Conservation (phyloP, 2,888 invertebrate genomes). For the Cephus runcator region DNA sequence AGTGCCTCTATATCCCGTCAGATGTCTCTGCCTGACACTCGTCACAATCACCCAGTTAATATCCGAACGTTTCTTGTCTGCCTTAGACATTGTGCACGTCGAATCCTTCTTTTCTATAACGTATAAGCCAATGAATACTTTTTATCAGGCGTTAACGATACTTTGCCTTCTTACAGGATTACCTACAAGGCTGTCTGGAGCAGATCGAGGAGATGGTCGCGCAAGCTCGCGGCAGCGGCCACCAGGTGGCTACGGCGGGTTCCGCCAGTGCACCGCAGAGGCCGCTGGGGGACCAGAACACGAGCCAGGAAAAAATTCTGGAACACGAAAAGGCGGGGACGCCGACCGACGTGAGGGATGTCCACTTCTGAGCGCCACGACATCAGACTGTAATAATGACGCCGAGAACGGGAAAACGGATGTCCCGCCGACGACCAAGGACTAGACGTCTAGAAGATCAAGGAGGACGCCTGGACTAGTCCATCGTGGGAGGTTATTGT, state of each 20-base stretch:
- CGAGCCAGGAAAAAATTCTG: constrained; percentile 66
- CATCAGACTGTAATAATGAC: not conserved
- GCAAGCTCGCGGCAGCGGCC: constrained; percentile 58
- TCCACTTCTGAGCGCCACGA: constrained; percentile 73
- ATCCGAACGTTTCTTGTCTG: no score
- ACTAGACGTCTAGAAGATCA: not conserved
- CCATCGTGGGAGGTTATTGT: not conserved
- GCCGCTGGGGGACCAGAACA: constrained; percentile 58
- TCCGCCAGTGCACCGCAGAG: constrained; percentile 38
- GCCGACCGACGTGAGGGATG: constrained; percentile 87
- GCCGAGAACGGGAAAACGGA: not conserved
- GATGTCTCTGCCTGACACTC: not conserved
- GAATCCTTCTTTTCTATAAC: not conserved
- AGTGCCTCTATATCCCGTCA: not conserved
- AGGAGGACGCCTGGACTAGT: not conserved
- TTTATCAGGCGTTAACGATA: not conserved
- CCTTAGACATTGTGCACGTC: not conserved
- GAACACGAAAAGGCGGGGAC: constrained; percentile 82
- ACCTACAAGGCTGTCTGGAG: constrained; percentile 80
- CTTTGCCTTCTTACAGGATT: constrained; percentile 73
- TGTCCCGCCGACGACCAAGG: constrained; percentile 7
- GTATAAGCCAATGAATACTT: constrained; percentile 3
- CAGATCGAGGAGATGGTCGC: constrained; percentile 84
- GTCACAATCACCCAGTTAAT: no score
- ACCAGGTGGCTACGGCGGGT: constrained; percentile 44